Conservation (phyloP, 2,888 invertebrate genomes). For the Ischnura elegans region DNA sequence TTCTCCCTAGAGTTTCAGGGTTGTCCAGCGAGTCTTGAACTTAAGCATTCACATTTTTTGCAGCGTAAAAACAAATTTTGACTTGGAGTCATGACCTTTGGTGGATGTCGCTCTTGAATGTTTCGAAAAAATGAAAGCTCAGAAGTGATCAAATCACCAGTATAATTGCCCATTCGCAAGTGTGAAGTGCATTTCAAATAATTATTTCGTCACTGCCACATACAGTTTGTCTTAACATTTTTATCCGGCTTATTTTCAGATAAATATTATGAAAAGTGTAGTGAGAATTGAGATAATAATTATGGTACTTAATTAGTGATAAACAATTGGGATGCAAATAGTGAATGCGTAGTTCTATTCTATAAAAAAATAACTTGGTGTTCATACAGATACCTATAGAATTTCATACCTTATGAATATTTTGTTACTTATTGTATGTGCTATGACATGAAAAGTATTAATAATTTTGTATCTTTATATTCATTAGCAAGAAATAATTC, state of each 20-base stretch:
- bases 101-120: not conserved
- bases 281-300: no score
- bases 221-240: not conserved
- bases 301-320: no score
- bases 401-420: no score
- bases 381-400: no score
- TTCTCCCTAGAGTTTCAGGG: no score
- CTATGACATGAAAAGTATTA: no score
- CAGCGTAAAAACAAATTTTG: not conserved
- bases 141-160: not conserved
- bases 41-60: not conserved
- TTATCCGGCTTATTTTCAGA: not conserved
- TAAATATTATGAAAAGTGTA: not conserved
- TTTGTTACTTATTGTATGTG: no score
- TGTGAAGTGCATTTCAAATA: not conserved
- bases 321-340: no score
- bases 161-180: not conserved
- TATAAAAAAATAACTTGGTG: no score
- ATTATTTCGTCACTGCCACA: not conserved
- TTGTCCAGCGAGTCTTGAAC: not conserved
- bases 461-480: no score
- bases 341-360: no score
- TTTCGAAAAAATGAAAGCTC: not conserved
- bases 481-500: no score
- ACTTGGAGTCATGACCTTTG: not conserved